These are phyloP conservation scores for Discoglossus pictus DNA, from an alignment of 2,797 vertebrate species.

Conservation along the genomic window DNA sequence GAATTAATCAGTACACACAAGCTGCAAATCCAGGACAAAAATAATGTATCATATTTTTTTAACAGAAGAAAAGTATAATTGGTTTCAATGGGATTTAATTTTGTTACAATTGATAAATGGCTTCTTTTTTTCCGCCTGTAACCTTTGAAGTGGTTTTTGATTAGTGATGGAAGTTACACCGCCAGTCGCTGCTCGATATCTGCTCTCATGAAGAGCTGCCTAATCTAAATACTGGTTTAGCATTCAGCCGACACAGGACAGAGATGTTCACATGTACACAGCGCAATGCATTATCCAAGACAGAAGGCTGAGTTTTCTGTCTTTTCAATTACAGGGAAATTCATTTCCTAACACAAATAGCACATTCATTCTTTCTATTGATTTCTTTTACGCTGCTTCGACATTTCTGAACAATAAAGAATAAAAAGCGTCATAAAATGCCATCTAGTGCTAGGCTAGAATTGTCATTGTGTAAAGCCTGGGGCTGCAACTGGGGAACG, in stretches of 20 bases:
- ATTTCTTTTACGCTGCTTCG: slow-evolving; percentile 44
- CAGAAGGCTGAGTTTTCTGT: slow-evolving; percentile 43
- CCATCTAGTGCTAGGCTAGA: slow-evolving; percentile 33
- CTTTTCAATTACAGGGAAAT: slow-evolving; percentile 49
- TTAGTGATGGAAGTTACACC: slow-evolving; percentile 9
- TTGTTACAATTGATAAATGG: slow-evolving; percentile 5
- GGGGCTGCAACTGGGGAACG: slow-evolving; percentile 15
- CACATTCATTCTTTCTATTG: slow-evolving; percentile 42
- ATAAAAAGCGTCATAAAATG: slow-evolving; percentile 38
- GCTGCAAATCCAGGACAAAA: too few relatives aligned
- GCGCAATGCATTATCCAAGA: slow-evolving; percentile 43
- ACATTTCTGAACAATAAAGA: slow-evolving; percentile 45
- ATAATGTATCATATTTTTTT: slow-evolving; percentile 5
- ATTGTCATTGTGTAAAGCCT: slow-evolving; percentile 31
- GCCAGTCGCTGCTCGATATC: neutral
- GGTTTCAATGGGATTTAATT: slow-evolving; percentile 14
- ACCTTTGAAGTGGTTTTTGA: slow-evolving; percentile 14
- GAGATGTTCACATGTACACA: slow-evolving; percentile 46
- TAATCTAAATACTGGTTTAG: slow-evolving; percentile 43
- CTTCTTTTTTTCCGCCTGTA: neutral
- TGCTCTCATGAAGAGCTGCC: slow-evolving; percentile 7
- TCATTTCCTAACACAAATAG: slow-evolving; percentile 48
- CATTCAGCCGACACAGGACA: slow-evolving; percentile 44
- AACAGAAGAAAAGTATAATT: slow-evolving; percentile 9
- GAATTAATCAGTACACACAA: too few relatives aligned